Evolutionary conservation across 2,113 vertebrate species (phyloP).

Genomic region (Pavo muticus): DNA sequence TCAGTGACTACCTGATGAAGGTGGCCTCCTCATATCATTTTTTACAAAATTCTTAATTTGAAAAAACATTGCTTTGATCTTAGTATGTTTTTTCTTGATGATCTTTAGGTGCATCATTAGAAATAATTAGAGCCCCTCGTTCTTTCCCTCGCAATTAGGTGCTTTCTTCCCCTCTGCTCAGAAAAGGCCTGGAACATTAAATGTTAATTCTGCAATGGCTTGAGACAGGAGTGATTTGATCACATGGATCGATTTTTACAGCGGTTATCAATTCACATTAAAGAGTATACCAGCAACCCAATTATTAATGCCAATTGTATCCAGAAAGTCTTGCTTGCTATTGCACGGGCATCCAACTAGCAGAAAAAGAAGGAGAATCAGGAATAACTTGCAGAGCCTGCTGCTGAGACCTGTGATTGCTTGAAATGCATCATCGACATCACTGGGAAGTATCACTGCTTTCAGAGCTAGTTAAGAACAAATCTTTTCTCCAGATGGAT

Average conservation of each 20-base stretch:
- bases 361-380: not conserved
- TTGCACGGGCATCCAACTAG: not conserved
- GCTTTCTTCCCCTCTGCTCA: not conserved
- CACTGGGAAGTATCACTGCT: not conserved
- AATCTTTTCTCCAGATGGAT: slow-evolving; percentile 60
- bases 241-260: not conserved
- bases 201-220: not conserved
- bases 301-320: not conserved
- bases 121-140: not conserved
- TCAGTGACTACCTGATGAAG: not conserved
- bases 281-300: not conserved
- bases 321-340: not conserved
- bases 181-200: not conserved
- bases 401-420: not conserved
- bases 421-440: not conserved
- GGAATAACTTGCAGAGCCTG: slow-evolving; percentile 41
- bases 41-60: not conserved
- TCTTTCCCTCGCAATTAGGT: not conserved
- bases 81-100: not conserved
- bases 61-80: not conserved
- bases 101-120: not conserved
- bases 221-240: not conserved
- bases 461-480: not conserved
- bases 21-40: not conserved
- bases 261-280: not conserved